Percentiles rank a stretch among this genome's conserved stretches.
phyloP scores from a whole-genome alignment of 2,797 vertebrate genomes.

The Huso huso region DNA sequence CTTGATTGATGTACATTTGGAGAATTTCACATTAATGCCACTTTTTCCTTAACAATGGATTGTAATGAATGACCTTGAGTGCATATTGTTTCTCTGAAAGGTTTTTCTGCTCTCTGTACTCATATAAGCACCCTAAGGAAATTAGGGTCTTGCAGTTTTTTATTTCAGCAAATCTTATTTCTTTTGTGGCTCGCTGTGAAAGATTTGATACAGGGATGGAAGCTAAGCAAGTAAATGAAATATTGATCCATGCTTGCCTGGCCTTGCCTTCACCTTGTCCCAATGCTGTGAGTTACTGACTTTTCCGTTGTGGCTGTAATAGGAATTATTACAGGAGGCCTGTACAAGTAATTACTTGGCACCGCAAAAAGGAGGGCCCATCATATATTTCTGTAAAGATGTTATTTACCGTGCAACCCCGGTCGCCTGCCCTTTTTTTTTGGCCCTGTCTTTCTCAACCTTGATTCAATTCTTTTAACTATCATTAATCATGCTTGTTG shows the following conservation, averaged over 20 bases:
- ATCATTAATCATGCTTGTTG: conserved; percentile 83
- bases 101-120: conserved; percentile 43
- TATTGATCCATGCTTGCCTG: conserved; percentile 93
- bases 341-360: conserved; percentile 97
- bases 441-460: conserved; percentile 75
- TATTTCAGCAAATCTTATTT: conserved; percentile 80
- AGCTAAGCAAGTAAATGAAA: conserved; percentile 97
- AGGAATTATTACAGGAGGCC: conserved; percentile 99
- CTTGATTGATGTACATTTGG: conserved; percentile 63
- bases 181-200: conserved; percentile 77
- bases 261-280: conserved; percentile 99
- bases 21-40: conserved; percentile 64
- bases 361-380: conserved; percentile 73
- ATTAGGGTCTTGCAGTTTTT: conserved; percentile 76
- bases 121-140: conserved; percentile 79
- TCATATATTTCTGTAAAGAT: conserved; percentile 90
- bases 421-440: conserved; percentile 60
- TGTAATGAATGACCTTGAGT: conserved; percentile 74
- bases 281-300: conserved; percentile 94
- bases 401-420: conserved; percentile 78
- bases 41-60: conserved; percentile 64
- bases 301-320: conserved; percentile 98
- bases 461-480: conserved; percentile 90
- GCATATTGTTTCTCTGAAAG: conserved; percentile 61
- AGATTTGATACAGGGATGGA: conserved; percentile 92